Evolutionary conservation across 2,888 invertebrate genomes (phyloP), one percentile per base, ranked within the genome.

Genomic region (Amiota mariae): DNA sequence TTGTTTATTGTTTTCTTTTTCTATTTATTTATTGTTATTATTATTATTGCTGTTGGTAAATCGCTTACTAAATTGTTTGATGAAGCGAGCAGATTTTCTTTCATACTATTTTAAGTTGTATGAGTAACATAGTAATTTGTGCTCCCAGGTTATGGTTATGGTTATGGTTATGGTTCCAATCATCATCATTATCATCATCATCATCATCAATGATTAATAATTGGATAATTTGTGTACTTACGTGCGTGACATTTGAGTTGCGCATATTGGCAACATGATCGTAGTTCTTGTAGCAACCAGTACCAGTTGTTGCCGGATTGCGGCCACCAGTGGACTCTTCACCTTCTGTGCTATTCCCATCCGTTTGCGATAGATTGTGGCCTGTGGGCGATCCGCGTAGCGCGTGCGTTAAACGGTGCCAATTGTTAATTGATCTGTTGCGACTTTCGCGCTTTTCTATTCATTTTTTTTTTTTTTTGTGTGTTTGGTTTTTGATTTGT

Each of bases 301-400:
- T 93, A 79, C 92, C 94, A 80, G 94, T 94, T 87, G 94, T 94
- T 80, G 93, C 93, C 77, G 92, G 93, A 89, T 94, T 95, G 73
- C 92, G 91, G 77, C 90, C 90, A 76, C 90, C 90, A 76, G 90
- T 91, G 83, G 85, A 87, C 73, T 89, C 88, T 81, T 93, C 93
- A 77, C 91, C 92, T 71, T 91, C 91, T 86, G 95, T 92, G 90
- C 96, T 96, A 92, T 94, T 95, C 87, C 94, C 95, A 91, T 96
- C 96, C 89, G 93, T 94, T 91, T 96, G 95, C 90, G 96, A 95
- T 93, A 96, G 92, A 93, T 96, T 96, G 93, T 96, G 96, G 93
- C 96, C 96, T 96, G 93, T 89, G 89, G 88, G 89, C 87, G 88
- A 90, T 85, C 89, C 88, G 87, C 90, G 90, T 87, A 90, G 88